Percentiles rank a stretch among this genome's conserved stretches.
Evolutionary conservation across 1,140 invertebrate genomes (phyloP).

Genomic region (Bombus superbus): DNA sequence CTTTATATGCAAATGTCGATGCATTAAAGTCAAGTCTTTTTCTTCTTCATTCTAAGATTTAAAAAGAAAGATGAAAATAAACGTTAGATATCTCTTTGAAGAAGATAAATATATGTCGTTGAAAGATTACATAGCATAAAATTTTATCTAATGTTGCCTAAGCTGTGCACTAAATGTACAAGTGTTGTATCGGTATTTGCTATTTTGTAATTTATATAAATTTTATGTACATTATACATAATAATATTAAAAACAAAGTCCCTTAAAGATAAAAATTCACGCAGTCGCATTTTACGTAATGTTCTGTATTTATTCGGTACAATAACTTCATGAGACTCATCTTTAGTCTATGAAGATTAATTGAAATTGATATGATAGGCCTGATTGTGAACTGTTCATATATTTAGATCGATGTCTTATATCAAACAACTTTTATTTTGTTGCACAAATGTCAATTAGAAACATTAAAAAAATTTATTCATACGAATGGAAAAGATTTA

Average conservation of each 20-base stretch:
- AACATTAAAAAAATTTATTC: background rate
- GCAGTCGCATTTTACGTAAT: slow-evolving; percentile 17
- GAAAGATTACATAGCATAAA: slow-evolving; percentile 26
- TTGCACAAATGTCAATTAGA: background rate
- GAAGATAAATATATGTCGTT: slow-evolving; percentile 23
- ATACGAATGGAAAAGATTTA: background rate
- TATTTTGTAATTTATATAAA: slow-evolving; percentile 38
- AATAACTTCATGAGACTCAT: slow-evolving; percentile 32
- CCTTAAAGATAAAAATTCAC: slow-evolving; percentile 43
- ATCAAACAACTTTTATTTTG: slow-evolving; percentile 9
- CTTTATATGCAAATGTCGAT: slow-evolving; percentile 31
- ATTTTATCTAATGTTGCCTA: slow-evolving; percentile 26
- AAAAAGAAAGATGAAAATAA: slow-evolving; percentile 7
- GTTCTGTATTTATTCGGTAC: slow-evolving; percentile 21
- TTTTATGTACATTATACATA: slow-evolving; percentile 60
- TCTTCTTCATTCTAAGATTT: background rate
- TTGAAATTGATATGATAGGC: slow-evolving; percentile 56
- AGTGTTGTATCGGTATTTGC: slow-evolving; percentile 20
- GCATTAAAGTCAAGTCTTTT: slow-evolving; percentile 1
- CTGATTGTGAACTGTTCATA: slow-evolving; percentile 29
- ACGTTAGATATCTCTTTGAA: slow-evolving; percentile 15
- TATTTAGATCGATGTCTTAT: slow-evolving; percentile 17
- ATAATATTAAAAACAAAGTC: slow-evolving; percentile 59
- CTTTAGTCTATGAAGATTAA: slow-evolving; percentile 22
- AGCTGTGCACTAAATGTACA: slow-evolving; percentile 48